These are phyloP conservation scores for Arnoldichthys spilopterus DNA, from an alignment of 2,797 vertebrate species.

Conservation along the genomic window DNA sequence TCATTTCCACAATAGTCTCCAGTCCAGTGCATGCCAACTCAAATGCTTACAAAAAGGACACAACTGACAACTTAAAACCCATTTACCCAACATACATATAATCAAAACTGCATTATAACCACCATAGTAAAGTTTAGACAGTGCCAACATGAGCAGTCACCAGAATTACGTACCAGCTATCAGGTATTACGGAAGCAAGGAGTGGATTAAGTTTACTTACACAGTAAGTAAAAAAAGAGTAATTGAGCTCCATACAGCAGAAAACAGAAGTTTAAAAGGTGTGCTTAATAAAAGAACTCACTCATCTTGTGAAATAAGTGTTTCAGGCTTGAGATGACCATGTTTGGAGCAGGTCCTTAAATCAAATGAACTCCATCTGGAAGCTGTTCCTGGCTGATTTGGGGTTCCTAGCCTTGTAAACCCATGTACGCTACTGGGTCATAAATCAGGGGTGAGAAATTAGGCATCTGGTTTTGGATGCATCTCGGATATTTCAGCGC, in stretches of 20 bases:
- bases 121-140: slow-evolving; percentile 68
- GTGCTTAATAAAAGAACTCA: not conserved
- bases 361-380: not conserved
- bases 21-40: slow-evolving; percentile 68
- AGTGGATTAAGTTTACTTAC: slow-evolving; percentile 1
- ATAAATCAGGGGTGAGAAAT: not conserved
- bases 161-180: slow-evolving; percentile 49
- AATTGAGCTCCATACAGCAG: not conserved
- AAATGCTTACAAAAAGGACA: slow-evolving; percentile 38
- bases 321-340: slow-evolving; percentile 42
- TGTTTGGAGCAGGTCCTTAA: slow-evolving; percentile 3
- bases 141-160: slow-evolving; percentile 65
- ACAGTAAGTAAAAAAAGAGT: slow-evolving; percentile 17
- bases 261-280: slow-evolving; percentile 5
- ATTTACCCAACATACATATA: slow-evolving; percentile 48
- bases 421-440: not conserved
- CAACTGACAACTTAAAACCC: slow-evolving; percentile 35
- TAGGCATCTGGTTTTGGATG: not conserved
- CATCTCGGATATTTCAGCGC: not conserved
- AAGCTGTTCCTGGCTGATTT: not conserved
- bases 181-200: slow-evolving; percentile 31
- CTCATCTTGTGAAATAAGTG: slow-evolving; percentile 1
- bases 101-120: slow-evolving; percentile 55
- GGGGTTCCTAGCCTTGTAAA: not conserved
- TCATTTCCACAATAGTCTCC: slow-evolving; percentile 48